phyloP scores from a whole-genome alignment of 2,797 vertebrate genomes.

The Dendrocincla fuliginosa region DNA sequence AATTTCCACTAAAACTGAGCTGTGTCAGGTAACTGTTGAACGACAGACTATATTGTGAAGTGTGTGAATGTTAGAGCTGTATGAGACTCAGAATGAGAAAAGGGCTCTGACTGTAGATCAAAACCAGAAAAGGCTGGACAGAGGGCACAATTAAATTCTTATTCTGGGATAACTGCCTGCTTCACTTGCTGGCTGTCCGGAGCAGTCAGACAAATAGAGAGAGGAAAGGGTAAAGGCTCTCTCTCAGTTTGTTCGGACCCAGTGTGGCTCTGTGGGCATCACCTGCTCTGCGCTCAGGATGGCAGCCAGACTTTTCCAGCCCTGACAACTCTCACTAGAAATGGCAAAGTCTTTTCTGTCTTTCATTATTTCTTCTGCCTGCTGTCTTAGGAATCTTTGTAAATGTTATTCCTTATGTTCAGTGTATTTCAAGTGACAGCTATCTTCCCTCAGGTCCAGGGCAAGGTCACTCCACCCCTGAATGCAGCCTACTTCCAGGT shows the following conservation, averaged over 20 bases:
- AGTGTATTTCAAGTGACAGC: not conserved
- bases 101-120: not conserved
- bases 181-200: not conserved
- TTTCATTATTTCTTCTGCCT: not conserved
- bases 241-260: accelerated
- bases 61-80: not conserved
- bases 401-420: not conserved
- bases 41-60: not conserved
- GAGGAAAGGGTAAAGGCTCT: not conserved
- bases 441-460: not conserved
- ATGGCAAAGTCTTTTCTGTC: not conserved
- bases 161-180: not conserved
- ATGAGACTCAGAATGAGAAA: not conserved
- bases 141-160: not conserved
- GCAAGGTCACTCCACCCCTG: not conserved
- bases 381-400: not conserved
- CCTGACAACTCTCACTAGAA: not conserved
- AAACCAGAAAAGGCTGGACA: not conserved
- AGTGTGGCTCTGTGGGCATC: not conserved
- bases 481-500: not conserved
- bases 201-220: not conserved
- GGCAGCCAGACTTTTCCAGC: not conserved
- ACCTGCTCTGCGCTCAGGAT: accelerated
- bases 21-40: not conserved
- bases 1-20: not conserved